Evolutionary conservation across 1,140 invertebrate species (phyloP).

Genomic region (Heliconius hermathena): DNA sequence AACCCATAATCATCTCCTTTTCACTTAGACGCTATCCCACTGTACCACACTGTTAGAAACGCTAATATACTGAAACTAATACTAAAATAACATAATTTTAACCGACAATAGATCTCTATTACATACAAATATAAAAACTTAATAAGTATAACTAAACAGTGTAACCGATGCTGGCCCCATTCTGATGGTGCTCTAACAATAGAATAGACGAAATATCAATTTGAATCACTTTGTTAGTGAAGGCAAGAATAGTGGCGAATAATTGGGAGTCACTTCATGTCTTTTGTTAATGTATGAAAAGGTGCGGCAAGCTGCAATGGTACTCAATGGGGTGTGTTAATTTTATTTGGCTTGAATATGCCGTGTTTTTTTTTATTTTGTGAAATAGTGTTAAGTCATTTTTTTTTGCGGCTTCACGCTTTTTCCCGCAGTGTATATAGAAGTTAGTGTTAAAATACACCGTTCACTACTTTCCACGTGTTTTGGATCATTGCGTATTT

Average conservation of each 20-base stretch:
- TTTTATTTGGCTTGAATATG: neutral
- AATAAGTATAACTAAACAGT: neutral
- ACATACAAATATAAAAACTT: neutral
- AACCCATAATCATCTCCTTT: neutral
- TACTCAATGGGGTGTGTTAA: neutral
- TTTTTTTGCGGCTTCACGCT: neutral
- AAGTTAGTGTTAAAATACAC: neutral
- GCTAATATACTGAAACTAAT: conserved; percentile 1
- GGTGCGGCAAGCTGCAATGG: conserved; percentile 7
- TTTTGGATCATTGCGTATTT: neutral
- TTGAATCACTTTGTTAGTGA: neutral
- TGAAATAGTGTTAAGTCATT: neutral
- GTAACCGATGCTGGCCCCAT: conserved; percentile 1
- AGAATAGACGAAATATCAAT: conserved; percentile 7
- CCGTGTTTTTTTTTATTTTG: neutral
- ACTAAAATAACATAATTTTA: conserved; percentile 6
- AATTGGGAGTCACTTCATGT: conserved; percentile 1
- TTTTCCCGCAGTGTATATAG: neutral
- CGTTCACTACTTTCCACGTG: no score
- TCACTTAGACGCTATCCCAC: neutral
- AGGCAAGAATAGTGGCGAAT: neutral
- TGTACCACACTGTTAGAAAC: neutral
- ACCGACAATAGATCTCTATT: neutral
- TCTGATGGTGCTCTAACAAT: neutral
- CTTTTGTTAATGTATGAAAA: neutral